phyloP scores from a whole-genome alignment of 1,140 invertebrate species.

The Ceratosolen solmsi region DNA sequence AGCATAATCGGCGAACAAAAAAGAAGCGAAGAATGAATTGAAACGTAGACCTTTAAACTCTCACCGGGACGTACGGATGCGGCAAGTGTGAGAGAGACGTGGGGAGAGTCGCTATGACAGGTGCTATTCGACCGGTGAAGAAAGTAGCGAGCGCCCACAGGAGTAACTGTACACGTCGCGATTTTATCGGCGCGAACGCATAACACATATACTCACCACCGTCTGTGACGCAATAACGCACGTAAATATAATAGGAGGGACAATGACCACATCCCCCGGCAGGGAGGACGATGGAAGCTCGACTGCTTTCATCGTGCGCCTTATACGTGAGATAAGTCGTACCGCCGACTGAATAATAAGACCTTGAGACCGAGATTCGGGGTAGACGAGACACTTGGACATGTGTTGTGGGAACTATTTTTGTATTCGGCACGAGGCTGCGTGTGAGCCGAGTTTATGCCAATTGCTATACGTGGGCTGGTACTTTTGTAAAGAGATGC shows the following conservation, averaged over 20 bases:
- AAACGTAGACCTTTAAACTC: conserved; percentile 11
- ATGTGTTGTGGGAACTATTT: background rate
- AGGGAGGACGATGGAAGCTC: background rate
- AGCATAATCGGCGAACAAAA: too few relatives aligned
- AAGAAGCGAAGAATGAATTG: background rate
- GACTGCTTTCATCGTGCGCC: background rate
- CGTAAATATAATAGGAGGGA: background rate
- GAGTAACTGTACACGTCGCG: conserved; percentile 5
- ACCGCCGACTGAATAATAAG: background rate
- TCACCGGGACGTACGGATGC: background rate
- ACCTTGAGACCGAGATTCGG: background rate
- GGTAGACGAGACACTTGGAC: background rate
- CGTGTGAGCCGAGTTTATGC: background rate
- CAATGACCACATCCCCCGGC: too few relatives aligned
- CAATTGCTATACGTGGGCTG: too few relatives aligned
- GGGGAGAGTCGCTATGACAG: background rate
- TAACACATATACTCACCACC: background rate
- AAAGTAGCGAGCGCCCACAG: conserved; percentile 2
- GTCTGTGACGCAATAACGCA: background rate
- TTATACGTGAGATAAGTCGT: background rate
- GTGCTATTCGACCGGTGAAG: background rate
- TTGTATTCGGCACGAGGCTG: background rate
- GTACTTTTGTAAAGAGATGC: background rate
- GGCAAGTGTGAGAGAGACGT: too few relatives aligned
- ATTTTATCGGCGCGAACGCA: conserved; percentile 15